Evolutionary conservation across 2,888 invertebrate species (phyloP).

Genomic region (Abrostola triplasia): DNA sequence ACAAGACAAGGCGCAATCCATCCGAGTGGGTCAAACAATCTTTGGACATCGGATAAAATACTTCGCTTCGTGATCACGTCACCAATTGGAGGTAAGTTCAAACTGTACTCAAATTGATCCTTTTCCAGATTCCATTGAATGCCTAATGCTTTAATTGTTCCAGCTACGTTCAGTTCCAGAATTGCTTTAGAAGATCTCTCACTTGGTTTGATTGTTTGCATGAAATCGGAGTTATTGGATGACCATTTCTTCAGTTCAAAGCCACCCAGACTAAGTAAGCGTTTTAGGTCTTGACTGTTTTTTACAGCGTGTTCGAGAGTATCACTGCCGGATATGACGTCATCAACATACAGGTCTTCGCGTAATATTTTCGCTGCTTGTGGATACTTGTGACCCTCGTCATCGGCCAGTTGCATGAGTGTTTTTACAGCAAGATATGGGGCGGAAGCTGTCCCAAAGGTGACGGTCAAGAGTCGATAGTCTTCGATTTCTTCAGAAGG

Average conservation of each 20-base stretch:
- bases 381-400: conserved; percentile 21
- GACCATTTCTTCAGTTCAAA: conserved; percentile 17
- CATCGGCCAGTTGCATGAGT: conserved; percentile 11
- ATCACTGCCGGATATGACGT: conserved; percentile 10
- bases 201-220: conserved; percentile 2
- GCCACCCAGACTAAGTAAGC: not conserved
- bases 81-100: not conserved
- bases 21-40: conserved; percentile 35
- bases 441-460: conserved; percentile 44
- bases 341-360: conserved; percentile 12
- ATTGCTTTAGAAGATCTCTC: conserved; percentile 7
- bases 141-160: conserved; percentile 7
- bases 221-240: conserved; percentile 8
- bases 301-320: conserved; percentile 4
- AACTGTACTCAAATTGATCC: conserved; percentile 11
- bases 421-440: conserved; percentile 28
- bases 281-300: conserved; percentile 2
- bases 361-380: conserved; percentile 9
- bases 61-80: conserved; percentile 21
- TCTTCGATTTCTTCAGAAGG: conserved; percentile 19
- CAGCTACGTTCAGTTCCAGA: conserved; percentile 6
- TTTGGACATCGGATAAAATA: conserved; percentile 28
- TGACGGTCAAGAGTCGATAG: conserved; percentile 32
- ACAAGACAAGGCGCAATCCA: conserved; percentile 31
- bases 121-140: conserved; percentile 14